Evolutionary conservation across 2,888 invertebrate genomes (phyloP).

Genomic region (Amphipyra berbera): DNA sequence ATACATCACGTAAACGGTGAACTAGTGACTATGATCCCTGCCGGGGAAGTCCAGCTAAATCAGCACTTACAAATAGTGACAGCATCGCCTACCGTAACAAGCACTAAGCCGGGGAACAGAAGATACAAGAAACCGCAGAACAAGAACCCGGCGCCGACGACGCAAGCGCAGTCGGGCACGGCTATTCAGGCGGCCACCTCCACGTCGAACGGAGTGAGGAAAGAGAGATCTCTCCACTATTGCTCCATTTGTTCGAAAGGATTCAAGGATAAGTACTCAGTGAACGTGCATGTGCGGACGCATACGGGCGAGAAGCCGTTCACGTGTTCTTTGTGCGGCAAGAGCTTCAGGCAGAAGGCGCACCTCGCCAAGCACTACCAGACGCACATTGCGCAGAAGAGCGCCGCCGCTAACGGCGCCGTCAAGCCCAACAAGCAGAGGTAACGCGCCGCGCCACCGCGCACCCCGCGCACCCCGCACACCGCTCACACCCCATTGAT

Average conservation of each 20-base stretch:
- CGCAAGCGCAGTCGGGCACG: conserved; percentile 78
- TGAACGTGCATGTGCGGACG: conserved; percentile 99
- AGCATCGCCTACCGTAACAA: conserved; percentile 90
- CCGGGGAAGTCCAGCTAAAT: conserved; percentile 82
- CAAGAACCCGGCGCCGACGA: conserved; percentile 85
- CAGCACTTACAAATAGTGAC: conserved; percentile 90
- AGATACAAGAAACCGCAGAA: conserved; percentile 92
- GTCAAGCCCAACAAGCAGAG: conserved; percentile 88
- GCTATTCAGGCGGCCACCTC: conserved; percentile 89
- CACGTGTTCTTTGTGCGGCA: conserved; percentile 97
- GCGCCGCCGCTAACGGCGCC: conserved; percentile 91
- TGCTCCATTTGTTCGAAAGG: conserved; percentile 98
- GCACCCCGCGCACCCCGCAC: conserved; percentile 57
- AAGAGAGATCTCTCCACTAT: conserved; percentile 96
- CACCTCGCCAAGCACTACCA: conserved; percentile 98
- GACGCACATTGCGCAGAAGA: conserved; percentile 97
- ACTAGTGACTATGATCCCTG: conserved; percentile 86
- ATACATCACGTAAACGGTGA: conserved; percentile 87
- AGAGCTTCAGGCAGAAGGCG: conserved; percentile 97
- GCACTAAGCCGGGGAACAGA: conserved; percentile 91
- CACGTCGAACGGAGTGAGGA: conserved; percentile 93
- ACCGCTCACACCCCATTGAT: conserved; percentile 65
- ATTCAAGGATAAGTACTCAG: conserved; percentile 98
- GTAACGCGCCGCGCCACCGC: conserved; percentile 69
- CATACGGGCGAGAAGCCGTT: conserved; percentile 99